phyloP scores from a whole-genome alignment of 2,113 vertebrate species.

The Pagrus major region DNA sequence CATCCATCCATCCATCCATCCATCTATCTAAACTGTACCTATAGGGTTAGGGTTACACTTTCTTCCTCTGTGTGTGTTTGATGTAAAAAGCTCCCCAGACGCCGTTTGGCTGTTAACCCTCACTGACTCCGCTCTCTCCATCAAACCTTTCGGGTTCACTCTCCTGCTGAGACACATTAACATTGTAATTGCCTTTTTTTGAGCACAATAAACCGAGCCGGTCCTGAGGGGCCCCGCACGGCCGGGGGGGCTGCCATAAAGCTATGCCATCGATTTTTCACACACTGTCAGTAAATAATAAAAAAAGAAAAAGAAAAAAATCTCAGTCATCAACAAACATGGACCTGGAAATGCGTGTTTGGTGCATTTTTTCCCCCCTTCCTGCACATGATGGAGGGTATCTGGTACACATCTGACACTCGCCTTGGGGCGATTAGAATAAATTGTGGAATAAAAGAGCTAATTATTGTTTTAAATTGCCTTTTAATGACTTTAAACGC shows the following conservation, averaged over 20 bases:
- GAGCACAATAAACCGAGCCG: constrained; percentile 72
- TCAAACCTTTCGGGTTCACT: constrained; percentile 60
- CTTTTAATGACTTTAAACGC: constrained; percentile 14
- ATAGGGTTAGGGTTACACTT: too few relatives aligned
- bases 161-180: constrained; percentile 91
- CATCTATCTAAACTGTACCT: not conserved
- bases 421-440: constrained; percentile 19
- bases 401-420: constrained; percentile 43
- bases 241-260: constrained; percentile 78
- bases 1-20: constrained; percentile 15
- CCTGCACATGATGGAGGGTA: constrained; percentile 31
- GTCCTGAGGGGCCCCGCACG: constrained; percentile 74
- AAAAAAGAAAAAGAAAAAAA: constrained; percentile 43
- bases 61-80: constrained; percentile 37
- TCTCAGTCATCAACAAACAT: constrained; percentile 64
- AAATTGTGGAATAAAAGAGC: not conserved
- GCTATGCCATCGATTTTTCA: constrained; percentile 83
- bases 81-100: constrained; percentile 80
- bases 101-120: constrained; percentile 85
- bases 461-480: constrained; percentile 53
- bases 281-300: constrained; percentile 75
- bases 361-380: constrained; percentile 9
- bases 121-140: constrained; percentile 80
- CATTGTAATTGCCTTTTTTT: constrained; percentile 94
- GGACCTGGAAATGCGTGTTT: constrained; percentile 47